Conservation (phyloP, 2,797 vertebrate genomes). For the Anolis apletophallus region DNA sequence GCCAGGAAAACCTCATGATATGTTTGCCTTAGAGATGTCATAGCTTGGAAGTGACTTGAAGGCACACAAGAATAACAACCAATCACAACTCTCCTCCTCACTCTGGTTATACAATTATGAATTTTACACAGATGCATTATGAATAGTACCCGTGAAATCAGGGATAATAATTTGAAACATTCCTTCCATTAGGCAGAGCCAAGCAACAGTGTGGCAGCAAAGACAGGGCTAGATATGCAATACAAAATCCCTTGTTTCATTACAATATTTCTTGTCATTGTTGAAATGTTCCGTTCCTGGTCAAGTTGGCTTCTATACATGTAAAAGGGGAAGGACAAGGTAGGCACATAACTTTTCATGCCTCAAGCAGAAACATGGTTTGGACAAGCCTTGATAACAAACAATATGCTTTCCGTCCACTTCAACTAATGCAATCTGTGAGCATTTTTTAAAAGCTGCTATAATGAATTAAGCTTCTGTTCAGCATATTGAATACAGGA, state of each 20-base stretch:
- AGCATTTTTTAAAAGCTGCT: background rate
- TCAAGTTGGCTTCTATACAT: too few species aligned
- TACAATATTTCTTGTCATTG: background rate
- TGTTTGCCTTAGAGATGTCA: too few species aligned
- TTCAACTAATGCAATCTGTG: background rate
- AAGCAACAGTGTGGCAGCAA: background rate
- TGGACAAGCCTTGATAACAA: background rate
- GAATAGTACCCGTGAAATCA: background rate
- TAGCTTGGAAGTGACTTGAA: too few species aligned
- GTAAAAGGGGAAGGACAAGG: background rate
- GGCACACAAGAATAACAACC: too few species aligned
- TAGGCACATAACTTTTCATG: background rate
- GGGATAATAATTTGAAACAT: background rate
- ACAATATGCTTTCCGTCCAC: background rate
- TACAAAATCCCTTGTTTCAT: background rate
- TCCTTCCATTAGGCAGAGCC: background rate
- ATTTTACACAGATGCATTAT: background rate
- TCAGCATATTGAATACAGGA: too few species aligned
- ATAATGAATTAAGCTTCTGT: background rate
- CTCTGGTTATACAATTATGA: background rate
- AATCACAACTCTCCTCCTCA: background rate
- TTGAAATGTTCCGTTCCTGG: background rate
- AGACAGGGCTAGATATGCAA: background rate
- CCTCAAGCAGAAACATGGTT: background rate
- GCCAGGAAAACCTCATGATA: too few species aligned